A percentile compares a stretch with the other conserved stretches of the same genome.
Conservation (phyloP, 2,797 vertebrate species). For the Sylvia borin region DNA sequence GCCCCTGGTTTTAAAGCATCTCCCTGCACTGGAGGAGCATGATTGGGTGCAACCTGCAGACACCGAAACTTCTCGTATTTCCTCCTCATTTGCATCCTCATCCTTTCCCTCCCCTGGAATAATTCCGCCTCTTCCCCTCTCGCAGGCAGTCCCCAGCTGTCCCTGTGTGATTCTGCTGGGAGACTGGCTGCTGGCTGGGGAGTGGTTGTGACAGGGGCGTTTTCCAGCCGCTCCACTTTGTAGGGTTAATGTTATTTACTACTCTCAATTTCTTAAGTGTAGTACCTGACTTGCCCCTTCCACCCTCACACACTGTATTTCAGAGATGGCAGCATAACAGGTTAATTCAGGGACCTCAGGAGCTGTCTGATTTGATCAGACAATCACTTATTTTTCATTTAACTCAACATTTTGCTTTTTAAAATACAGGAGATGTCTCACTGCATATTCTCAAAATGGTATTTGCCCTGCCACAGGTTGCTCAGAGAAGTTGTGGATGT, state of each 20-base stretch:
- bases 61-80: not conserved
- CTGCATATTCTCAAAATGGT: rapidly evolving
- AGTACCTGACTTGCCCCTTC: too few species aligned
- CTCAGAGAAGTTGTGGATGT: not conserved
- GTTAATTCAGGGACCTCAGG: not conserved
- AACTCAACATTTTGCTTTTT: not conserved
- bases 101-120: not conserved
- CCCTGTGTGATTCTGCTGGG: not conserved
- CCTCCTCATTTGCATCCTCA: rapidly evolving
- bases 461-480: not conserved
- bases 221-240: not conserved
- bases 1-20: not conserved
- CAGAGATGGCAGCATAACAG: not conserved
- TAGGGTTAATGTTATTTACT: not conserved
- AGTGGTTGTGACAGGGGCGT: not conserved
- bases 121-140: not conserved
- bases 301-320: not conserved
- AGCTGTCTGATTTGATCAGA: not conserved
- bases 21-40: not conserved
- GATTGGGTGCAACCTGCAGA: too few species aligned
- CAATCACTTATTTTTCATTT: not conserved
- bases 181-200: not conserved
- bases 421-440: not conserved
- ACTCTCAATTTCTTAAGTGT: not conserved
- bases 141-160: not conserved